phyloP scores from a whole-genome alignment of 2,797 vertebrate species.

The Australoheros facetus region DNA sequence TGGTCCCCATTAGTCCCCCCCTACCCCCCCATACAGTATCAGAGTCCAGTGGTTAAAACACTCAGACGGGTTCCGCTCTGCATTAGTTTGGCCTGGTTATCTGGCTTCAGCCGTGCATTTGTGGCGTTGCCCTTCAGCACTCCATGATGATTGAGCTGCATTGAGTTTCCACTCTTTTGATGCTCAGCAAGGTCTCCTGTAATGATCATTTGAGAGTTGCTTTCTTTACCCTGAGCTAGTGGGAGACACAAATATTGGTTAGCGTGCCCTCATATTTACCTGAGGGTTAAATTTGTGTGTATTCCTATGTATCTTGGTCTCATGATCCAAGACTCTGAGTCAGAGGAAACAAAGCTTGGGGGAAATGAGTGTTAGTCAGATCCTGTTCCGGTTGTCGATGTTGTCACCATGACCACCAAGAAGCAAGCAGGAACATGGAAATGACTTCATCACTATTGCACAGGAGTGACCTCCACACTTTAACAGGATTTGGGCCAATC shows the following conservation, averaged over 20 bases:
- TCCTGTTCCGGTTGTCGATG: conserved; percentile 72
- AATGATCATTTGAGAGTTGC: neutral
- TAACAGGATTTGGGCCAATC: neutral
- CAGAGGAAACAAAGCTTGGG: conserved; percentile 74
- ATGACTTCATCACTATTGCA: conserved; percentile 34
- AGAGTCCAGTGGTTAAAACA: conserved; percentile 58
- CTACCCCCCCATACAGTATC: conserved; percentile 53
- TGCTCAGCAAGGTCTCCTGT: conserved; percentile 49
- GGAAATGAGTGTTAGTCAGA: conserved; percentile 74
- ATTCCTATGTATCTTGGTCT: conserved; percentile 24
- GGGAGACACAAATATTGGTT: neutral
- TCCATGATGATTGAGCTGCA: conserved; percentile 61
- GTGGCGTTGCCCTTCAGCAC: conserved; percentile 62
- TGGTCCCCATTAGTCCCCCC: conserved; percentile 76
- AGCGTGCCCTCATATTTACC: neutral
- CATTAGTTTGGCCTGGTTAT: conserved; percentile 67
- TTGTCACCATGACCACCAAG: conserved; percentile 52
- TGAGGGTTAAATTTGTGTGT: conserved; percentile 6
- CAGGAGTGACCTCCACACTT: neutral
- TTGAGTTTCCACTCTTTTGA: conserved; percentile 69
- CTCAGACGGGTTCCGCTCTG: conserved; percentile 63
- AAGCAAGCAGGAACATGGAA: conserved; percentile 29
- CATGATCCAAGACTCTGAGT: conserved; percentile 57
- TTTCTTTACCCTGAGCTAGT: conserved; percentile 10
- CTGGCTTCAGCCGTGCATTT: conserved; percentile 57